These are phyloP conservation scores for Acanthochromis polyacanthus DNA, from an alignment of 2,113 vertebrate species.

Conservation along the genomic window DNA sequence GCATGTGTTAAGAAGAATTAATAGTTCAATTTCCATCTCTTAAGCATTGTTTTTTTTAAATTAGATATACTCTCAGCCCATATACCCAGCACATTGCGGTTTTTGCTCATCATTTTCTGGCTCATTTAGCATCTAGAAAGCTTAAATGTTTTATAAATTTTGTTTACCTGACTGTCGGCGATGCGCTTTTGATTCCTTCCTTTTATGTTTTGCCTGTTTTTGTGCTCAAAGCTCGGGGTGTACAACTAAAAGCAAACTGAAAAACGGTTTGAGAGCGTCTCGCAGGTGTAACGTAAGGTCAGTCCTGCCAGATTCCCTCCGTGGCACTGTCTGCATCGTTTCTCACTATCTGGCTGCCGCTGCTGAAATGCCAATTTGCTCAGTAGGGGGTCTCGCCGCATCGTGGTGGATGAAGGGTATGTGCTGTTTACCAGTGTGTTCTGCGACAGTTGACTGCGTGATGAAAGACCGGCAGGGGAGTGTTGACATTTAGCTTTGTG, in stretches of 20 bases:
- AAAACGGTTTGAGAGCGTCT: conserved; percentile 9
- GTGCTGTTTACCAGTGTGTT: conserved; percentile 61
- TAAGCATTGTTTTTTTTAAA: conserved; percentile 44
- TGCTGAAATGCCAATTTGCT: conserved; percentile 68
- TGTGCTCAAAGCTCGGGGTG: not conserved
- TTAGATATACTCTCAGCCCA: conserved; percentile 17
- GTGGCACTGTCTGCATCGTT: conserved; percentile 54
- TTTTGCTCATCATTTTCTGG: conserved; percentile 11
- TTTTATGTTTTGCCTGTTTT: not conserved
- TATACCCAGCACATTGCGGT: conserved; percentile 17
- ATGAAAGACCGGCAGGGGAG: conserved; percentile 67
- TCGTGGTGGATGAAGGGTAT: conserved; percentile 51
- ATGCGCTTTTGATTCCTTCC: not conserved
- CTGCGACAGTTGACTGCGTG: conserved; percentile 49
- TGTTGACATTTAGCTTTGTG: conserved; percentile 72
- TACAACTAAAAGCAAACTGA: conserved; percentile 3
- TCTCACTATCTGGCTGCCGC: conserved; percentile 47
- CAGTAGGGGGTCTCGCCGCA: conserved; percentile 41
- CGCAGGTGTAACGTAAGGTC: conserved; percentile 49
- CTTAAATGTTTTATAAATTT: not conserved
- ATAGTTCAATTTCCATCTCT: conserved; percentile 46
- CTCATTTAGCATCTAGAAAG: conserved; percentile 15
- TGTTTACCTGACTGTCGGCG: not conserved
- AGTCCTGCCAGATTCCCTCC: conserved; percentile 43
- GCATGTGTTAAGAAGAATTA: conserved; percentile 42